Evolutionary conservation across 2,113 vertebrate genomes (phyloP).

Genomic region (Indicator maculatus): DNA sequence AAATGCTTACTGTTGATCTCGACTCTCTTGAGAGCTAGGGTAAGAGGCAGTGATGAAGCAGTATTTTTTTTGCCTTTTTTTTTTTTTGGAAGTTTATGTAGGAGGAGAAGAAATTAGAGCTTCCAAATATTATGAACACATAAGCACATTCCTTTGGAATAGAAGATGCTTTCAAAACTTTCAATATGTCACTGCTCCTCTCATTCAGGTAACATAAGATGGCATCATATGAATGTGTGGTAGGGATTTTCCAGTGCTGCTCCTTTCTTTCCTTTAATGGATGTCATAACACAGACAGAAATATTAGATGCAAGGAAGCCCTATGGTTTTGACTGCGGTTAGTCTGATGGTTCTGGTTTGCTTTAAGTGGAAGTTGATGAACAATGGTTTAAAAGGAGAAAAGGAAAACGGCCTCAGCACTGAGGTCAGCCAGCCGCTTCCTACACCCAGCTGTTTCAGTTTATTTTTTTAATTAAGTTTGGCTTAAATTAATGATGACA

Average conservation of each 20-base stretch:
- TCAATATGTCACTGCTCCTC: not conserved
- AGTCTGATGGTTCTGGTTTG: slow-evolving; percentile 42
- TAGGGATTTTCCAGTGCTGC: not conserved
- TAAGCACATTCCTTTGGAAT: not conserved
- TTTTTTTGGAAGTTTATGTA: not conserved
- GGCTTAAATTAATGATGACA: slow-evolving; percentile 70
- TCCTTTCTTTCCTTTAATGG: not conserved
- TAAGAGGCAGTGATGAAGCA: not conserved
- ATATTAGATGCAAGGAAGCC: slow-evolving; percentile 1
- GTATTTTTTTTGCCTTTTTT: not conserved
- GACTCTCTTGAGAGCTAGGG: not conserved
- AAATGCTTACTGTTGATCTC: not conserved
- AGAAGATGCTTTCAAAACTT: not conserved
- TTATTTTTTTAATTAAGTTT: slow-evolving; percentile 70
- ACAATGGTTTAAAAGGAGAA: slow-evolving; percentile 61
- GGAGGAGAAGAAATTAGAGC: not conserved
- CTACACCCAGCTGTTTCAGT: slow-evolving; percentile 65
- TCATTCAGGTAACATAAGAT: not conserved
- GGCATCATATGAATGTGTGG: not conserved
- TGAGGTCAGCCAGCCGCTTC: slow-evolving; percentile 63
- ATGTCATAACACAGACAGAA: not conserved
- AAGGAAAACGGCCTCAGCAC: slow-evolving; percentile 36
- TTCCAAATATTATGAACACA: not conserved
- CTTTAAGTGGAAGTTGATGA: slow-evolving; percentile 62
- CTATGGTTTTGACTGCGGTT: slow-evolving; percentile 64